Base-by-base conservation (phyloP, 2,888 invertebrate genomes). In the Timandra comae region DNA sequence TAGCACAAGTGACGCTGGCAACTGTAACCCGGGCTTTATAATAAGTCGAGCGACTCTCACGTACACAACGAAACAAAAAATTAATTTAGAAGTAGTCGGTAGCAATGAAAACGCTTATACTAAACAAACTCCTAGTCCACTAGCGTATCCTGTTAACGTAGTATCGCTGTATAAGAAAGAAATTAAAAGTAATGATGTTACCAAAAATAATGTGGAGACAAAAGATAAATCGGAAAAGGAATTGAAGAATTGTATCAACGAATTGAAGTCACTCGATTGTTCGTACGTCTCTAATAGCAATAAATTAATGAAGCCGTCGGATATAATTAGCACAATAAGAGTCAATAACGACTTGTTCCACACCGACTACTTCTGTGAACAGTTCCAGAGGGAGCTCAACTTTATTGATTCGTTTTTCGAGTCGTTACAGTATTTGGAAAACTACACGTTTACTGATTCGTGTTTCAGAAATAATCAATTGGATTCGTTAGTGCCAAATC, bases 391-490 rank as follows among this genome's bases (percentile, higher is more conserved):
- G 22, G 85, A 85, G 52, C 72, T 85, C 4, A 77, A 80, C 55
- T 85, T 85, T 55, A 80, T 85, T 30, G 85, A 85, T 63, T 82
- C 85, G 1, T 85, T 85, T 62, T 78, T 82, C 49, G 85, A 82
- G 52, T 85, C 84, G 1, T 52, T 85, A 7, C 79, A 81, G 38
- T 84, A 80, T 61, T 69, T 85, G 43, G 82, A 85, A 48, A 78
- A 50, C 43, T 71, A 69, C 35, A 76, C 76, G 0, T 39, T 78
- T 22, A 50, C 76, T 1, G 69, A 74, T 11, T 76, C 71, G 44
- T 58, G 66, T 53, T 57, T 69, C 3, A 42, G 52, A 8, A 63
- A 70, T 23, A 63, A 52, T 13, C 68, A 69, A 41, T 59, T 70
- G 1, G 69, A 74, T 12, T 59, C 53, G 33, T 66, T 72, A 45